Base-by-base conservation (phyloP, 2,797 vertebrate species). In the Lepus oiostolus region DNA sequence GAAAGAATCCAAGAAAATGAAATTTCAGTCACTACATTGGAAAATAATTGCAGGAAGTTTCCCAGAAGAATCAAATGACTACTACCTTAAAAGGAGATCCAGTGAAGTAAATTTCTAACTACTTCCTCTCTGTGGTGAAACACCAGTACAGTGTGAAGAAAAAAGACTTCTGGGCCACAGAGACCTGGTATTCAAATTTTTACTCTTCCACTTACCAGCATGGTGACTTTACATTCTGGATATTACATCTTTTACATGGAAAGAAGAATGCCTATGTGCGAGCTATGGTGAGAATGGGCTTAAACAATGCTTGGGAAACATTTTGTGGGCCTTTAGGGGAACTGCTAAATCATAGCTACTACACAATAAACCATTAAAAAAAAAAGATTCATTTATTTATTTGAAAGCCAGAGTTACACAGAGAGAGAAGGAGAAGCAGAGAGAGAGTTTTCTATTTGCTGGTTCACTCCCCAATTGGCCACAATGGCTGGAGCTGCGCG, bases 1-100 rank as follows among this genome's bases (percentile, higher is more conserved):
- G 76, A 86, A 96, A 95, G 76, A 93, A 79, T 88, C 90, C 76
- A 42, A 94, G 93, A 81, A 22, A 13, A 85, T 47, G 28, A 88
- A 30, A 68, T 13, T 95, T 47, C 70, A 91, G 22, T 81, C 5
- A 87, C 10, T 63, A 72, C 28, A n/a, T n/a, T 80, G 26, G 32
- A 93, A 88, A 96, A 85, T 85, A 88, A 77, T 42, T 96, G 72
- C 38, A 82, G 24, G 86, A 60, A 84, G 50, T 58, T 68, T 62
- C 24, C 30, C n/a, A 80, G 75, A 92, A 76, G 60, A 92, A 92
- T 94, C 81, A 93, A 93, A 79, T 52, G 13, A 4, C 38, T 85
- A 86, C 32, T 52, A 83, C 19, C 32, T 83, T 82, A 91, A 62
- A 95, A 87, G 58, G 28, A 90, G 24, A 65, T 21, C 62, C 67